Percentiles rank a stretch among this genome's conserved stretches.
Evolutionary conservation across 2,888 invertebrate species (phyloP).

Genomic region (Argyresthia albistria): DNA sequence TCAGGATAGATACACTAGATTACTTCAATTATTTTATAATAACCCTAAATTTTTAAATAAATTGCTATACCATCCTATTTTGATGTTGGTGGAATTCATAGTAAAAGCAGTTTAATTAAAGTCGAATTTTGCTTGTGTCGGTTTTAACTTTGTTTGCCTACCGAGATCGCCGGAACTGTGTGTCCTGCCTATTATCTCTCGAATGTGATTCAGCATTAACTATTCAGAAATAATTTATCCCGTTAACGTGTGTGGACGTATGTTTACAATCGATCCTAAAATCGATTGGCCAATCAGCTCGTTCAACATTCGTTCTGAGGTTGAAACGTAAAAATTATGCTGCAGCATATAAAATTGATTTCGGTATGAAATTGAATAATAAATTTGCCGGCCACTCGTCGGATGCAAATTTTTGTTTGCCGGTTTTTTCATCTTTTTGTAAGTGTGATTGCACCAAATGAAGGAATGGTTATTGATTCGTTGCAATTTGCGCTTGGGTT

Average conservation of each 20-base stretch:
- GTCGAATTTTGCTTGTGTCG: too few species aligned
- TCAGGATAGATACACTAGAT: too few species aligned
- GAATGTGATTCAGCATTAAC: constrained; percentile 20
- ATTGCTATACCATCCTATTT: too few species aligned
- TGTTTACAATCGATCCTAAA: constrained; percentile 9
- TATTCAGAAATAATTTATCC: constrained; percentile 31
- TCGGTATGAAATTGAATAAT: constrained; percentile 29
- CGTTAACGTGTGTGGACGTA: constrained; percentile 19
- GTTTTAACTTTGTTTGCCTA: neutral
- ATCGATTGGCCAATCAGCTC: constrained; percentile 1
- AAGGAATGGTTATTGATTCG: constrained; percentile 1
- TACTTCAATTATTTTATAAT: too few species aligned
- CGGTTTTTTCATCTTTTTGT: constrained; percentile 11
- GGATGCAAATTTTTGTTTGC: constrained; percentile 26
- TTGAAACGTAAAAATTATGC: constrained; percentile 15
- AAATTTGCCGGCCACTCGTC: constrained; percentile 20
- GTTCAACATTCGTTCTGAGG: neutral
- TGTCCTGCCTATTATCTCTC: constrained; percentile 15
- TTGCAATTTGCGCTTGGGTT: neutral
- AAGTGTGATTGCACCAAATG: neutral
- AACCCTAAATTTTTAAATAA: too few species aligned
- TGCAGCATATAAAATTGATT: constrained; percentile 25
- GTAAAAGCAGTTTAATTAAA: too few species aligned
- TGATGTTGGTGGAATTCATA: too few species aligned
- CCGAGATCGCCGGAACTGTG: neutral